Base-by-base conservation (phyloP, 2,888 invertebrate species). In the Platycnemis pennipes region DNA sequence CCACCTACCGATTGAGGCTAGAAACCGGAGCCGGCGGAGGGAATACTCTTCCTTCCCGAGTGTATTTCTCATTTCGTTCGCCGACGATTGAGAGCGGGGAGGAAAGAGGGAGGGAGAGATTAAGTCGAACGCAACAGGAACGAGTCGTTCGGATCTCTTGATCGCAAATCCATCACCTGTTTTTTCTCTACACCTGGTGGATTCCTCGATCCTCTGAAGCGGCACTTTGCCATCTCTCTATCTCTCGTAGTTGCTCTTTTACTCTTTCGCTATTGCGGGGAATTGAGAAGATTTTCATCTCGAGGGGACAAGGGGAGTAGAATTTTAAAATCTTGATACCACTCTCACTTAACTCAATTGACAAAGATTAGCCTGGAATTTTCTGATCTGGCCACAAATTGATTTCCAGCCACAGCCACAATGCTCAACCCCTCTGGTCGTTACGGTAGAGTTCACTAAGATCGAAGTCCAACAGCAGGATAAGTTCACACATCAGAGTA, bases 1-100 rank as follows among this genome's bases (percentile, higher is more conserved):
- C 77, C 63, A 7, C 63, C 19, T 37, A 0, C 77, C 69, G 69
- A 69, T 69, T 31, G 31, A 69, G 69, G 69, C 11, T 77, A 26
- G 77, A 77, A 63, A 77, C 77, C 37, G 77, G 77, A 77, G 77
- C 31, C 37, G 77, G 37, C 77, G 77, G 77, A 37, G 77, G 37
- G 19, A 16, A n/a, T 13, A 56, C 56, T 63, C 63, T 63, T 77
- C 77, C 37, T 8, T n/a, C 13, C 77, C 37, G 77, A 77, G 37
- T 5, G 77, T 37, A 77, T 77, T 77, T 77, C 77, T 77, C 77
- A 77, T 77, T 77, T 77, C 31, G n/a, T 37, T 77, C 77, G 37
- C 31, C 77, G 77, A 37, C 77, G 13, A 77, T 31, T 13, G 77
- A 37, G 37, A 77, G 77, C 11, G 37, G 1, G 2, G 31, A 77